phyloP scores from a whole-genome alignment of 2,888 invertebrate species.

The Lycaena phlaeas region DNA sequence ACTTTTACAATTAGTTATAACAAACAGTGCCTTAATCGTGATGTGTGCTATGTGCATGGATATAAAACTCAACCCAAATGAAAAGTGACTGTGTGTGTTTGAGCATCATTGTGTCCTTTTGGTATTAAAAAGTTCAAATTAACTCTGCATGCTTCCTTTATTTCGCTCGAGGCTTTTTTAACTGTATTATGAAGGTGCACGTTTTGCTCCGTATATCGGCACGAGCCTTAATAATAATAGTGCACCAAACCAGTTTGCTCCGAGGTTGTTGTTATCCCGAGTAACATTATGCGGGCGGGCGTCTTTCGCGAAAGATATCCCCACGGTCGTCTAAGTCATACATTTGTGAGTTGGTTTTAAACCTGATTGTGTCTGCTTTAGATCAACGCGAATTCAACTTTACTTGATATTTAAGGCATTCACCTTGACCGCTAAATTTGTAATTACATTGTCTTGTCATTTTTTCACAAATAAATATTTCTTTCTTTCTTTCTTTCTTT shows the following conservation, averaged over 20 bases:
- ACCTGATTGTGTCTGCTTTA: constrained; percentile 5
- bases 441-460: too few relatives aligned
- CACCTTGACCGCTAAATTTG: not conserved
- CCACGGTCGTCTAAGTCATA: constrained; percentile 19
- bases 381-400: too few relatives aligned
- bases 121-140: constrained; percentile 52
- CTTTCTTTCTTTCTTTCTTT: too few relatives aligned
- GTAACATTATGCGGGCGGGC: constrained; percentile 55
- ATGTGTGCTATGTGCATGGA: constrained; percentile 67
- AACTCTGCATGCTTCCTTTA: constrained; percentile 36
- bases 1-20: constrained; percentile 37
- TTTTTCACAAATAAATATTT: too few relatives aligned
- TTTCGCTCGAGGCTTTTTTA: constrained; percentile 42
- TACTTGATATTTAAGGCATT: not conserved
- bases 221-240: constrained; percentile 72
- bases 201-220: constrained; percentile 60
- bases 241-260: constrained; percentile 67
- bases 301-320: constrained; percentile 38
- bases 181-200: constrained; percentile 45
- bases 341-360: constrained; percentile 35
- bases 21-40: constrained; percentile 62
- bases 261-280: constrained; percentile 59
- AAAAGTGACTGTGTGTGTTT: constrained; percentile 51
- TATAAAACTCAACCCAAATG: constrained; percentile 36
- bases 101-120: constrained; percentile 59